Percentiles rank a stretch among this genome's conserved stretches.
These are phyloP conservation scores for Chloropsis hardwickii DNA, from an alignment of 2,113 vertebrate genomes.

Conservation along the genomic window DNA sequence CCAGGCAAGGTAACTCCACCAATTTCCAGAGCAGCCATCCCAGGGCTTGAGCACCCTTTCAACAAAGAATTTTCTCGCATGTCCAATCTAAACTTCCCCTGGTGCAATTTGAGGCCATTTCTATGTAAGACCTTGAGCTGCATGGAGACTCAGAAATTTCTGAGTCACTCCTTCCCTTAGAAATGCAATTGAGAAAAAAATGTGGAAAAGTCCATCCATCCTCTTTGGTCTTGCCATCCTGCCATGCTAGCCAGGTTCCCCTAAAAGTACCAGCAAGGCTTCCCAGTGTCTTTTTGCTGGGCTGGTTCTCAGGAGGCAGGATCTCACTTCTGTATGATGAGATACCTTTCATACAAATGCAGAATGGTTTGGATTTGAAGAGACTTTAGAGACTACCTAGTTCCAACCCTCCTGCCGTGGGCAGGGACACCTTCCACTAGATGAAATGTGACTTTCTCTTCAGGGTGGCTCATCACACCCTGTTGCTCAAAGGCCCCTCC, in stretches of 20 bases:
- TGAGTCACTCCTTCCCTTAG: background rate
- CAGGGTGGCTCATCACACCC: background rate
- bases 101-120: background rate
- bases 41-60: background rate
- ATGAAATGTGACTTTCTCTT: background rate
- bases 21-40: background rate
- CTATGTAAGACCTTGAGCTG: background rate
- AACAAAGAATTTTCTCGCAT: background rate
- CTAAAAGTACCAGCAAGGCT: background rate
- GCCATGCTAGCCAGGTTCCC: background rate
- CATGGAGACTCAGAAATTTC: background rate
- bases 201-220: background rate
- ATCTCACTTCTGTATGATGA: background rate
- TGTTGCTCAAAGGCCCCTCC: background rate
- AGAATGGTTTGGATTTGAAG: background rate
- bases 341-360: background rate
- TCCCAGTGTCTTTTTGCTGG: background rate
- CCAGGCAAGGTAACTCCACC: background rate
- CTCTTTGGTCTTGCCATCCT: background rate
- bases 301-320: background rate
- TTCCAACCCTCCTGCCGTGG: background rate
- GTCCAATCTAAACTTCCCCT: background rate
- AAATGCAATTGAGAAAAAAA: background rate
- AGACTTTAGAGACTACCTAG: background rate
- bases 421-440: background rate